These are phyloP conservation scores for Orientallactaga bullata DNA, from an alignment of 2,113 vertebrate genomes.

Conservation along the genomic window DNA sequence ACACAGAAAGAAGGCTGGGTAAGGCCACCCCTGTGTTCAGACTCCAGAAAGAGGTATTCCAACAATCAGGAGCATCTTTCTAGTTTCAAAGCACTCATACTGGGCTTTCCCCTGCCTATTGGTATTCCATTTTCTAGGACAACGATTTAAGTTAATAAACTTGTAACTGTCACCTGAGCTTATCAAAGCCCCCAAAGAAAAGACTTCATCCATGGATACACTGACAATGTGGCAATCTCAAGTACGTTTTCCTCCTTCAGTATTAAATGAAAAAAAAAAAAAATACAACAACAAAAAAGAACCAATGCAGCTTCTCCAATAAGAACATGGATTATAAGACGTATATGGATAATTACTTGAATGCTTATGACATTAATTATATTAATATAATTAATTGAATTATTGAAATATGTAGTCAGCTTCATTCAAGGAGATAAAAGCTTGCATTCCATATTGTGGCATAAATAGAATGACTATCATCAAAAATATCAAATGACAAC, in stretches of 20 bases:
- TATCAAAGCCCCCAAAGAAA: background rate
- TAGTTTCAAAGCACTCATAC: background rate
- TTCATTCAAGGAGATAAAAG: too few species aligned
- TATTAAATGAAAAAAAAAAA: background rate
- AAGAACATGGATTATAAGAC: background rate
- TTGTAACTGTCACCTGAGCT: background rate
- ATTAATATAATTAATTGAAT: too few species aligned
- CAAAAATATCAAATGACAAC: too few species aligned
- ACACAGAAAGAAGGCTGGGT: background rate
- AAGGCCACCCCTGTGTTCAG: background rate
- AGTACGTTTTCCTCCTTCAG: background rate
- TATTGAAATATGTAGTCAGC: too few species aligned
- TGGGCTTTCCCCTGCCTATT: background rate
- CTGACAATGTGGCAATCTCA: background rate
- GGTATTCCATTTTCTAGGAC: background rate
- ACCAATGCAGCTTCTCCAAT: background rate
- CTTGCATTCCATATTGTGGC: too few species aligned
- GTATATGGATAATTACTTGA: too few species aligned
- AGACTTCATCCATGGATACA: background rate
- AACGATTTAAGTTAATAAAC: background rate
- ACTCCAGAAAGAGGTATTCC: background rate
- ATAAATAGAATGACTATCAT: too few species aligned
- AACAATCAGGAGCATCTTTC: background rate
- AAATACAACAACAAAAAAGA: too few species aligned
- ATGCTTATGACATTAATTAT: too few species aligned